Base-by-base conservation (phyloP, 1,140 invertebrate species). In the Oscheius sp. region DNA sequence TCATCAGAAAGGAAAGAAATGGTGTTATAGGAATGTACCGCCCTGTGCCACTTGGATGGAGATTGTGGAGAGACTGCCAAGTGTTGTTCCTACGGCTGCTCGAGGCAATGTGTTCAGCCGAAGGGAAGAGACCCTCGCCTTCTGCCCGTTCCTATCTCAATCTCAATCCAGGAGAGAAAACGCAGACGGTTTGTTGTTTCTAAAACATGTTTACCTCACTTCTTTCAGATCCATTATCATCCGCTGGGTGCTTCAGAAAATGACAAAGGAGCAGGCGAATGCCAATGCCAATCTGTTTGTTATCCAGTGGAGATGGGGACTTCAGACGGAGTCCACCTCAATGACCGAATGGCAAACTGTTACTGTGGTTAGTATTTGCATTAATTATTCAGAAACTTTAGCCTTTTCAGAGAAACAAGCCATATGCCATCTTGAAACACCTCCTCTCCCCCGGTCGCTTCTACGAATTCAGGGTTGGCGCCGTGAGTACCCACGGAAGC, bases 271-370 rank as follows among this genome's bases (percentile, higher is more conserved):
- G 26, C 80, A 82, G 31, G 72, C 64, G 1, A 42, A 72, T n/a
- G 77, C 81, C 29, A 77, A 78, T 46, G 72, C 81, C 2, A 82
- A 82, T 61, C 58, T 82, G 13, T 82, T 76, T 55, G 76, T 82
- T 18, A 70, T 82, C 31, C 80, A 82, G 66, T 82, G 80, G 80
- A 55, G 79, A 26, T 82, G 80, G 80, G 78, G 80, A 20, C 68
- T 83, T 1, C 64, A 75, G 7, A 79, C 73, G 31, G 68, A 81
- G 26, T 35, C 63, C 1, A 67, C 49, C 1, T 67, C 66, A 36
- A 83, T 82, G 81, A 80, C 81, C 23, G 81, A 78, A 45, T 82
- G 80, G 80, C 80, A 82, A 68, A 82, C 80, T 1, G 74, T 82
- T 10, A 76, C 70, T 46, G 73, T 81, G 36, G 72, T 80, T 32